These are phyloP conservation scores for Apamea epomidion DNA, from an alignment of 2,888 invertebrate species.

Conservation along the genomic window DNA sequence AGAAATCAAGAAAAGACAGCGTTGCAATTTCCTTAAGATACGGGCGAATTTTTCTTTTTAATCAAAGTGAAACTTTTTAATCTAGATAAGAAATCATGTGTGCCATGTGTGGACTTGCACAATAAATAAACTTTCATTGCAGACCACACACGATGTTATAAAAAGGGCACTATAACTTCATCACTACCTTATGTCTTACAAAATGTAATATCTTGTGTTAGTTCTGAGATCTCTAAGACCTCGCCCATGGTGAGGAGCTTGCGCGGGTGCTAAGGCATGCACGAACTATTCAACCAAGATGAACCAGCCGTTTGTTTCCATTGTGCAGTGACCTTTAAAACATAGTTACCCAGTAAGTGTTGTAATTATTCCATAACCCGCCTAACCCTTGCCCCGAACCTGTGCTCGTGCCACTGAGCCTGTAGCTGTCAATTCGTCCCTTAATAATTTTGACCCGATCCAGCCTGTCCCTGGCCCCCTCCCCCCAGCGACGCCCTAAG, in stretches of 20 bases:
- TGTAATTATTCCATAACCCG: too few relatives aligned
- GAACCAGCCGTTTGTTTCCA: not conserved
- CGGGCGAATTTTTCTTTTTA: not conserved
- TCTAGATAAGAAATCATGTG: not conserved
- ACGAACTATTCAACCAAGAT: not conserved
- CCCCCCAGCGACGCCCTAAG: too few relatives aligned
- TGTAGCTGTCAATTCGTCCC: too few relatives aligned
- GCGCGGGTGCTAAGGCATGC: not conserved
- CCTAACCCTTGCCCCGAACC: too few relatives aligned
- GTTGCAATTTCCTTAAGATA: not conserved
- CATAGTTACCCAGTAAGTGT: too few relatives aligned
- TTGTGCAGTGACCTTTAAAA: not conserved
- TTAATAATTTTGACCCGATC: too few relatives aligned
- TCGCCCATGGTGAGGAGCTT: not conserved
- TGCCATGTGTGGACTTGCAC: not conserved
- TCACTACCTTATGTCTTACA: slow-evolving; percentile 31
- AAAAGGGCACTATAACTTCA: slow-evolving; percentile 46
- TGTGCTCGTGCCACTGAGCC: too few relatives aligned
- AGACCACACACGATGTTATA: slow-evolving; percentile 45
- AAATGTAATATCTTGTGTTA: slow-evolving; percentile 27
- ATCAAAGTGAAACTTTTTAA: not conserved
- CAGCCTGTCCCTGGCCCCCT: too few relatives aligned
- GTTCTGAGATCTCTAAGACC: slow-evolving; percentile 3
- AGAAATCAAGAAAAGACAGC: not conserved
- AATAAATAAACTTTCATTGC: slow-evolving; percentile 10